A percentile compares a stretch with the other conserved stretches of the same genome.
Evolutionary conservation across 1,140 invertebrate species (phyloP).

Genomic region (Drosophila mojavensis): DNA sequence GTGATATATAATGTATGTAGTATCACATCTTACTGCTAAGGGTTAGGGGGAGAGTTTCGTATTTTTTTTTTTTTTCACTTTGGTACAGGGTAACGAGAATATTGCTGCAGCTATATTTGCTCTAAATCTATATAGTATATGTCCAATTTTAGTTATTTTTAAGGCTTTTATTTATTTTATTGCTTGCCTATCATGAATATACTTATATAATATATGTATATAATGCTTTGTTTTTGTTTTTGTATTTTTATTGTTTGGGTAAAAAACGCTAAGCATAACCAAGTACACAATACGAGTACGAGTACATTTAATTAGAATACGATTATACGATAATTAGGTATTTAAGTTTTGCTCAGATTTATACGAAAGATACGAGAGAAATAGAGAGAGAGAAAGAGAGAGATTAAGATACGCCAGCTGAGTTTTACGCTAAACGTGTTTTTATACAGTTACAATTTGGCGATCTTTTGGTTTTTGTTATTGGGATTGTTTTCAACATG

Average conservation of each 20-base stretch:
- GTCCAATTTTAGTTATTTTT: constrained; percentile 9
- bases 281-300: constrained; percentile 66
- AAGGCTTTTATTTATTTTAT: constrained; percentile 20
- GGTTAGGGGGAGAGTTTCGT: constrained; percentile 15
- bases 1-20: constrained; percentile 39
- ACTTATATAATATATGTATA: constrained; percentile 8
- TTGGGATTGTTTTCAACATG: constrained; percentile 41
- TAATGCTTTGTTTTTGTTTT: constrained; percentile 4
- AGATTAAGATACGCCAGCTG: no score
- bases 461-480: constrained; percentile 38
- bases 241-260: constrained; percentile 53
- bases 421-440: constrained; percentile 67
- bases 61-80: constrained; percentile 9
- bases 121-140: constrained; percentile 22
- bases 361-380: constrained; percentile 69
- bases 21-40: constrained; percentile 58
- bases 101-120: constrained; percentile 30
- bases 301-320: constrained; percentile 63
- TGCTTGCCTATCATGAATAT: constrained; percentile 34
- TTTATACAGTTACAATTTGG: constrained; percentile 50
- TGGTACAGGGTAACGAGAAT: constrained; percentile 22
- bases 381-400: constrained; percentile 37
- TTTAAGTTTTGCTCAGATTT: constrained; percentile 71
- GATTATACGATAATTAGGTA: constrained; percentile 47
- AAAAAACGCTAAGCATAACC: constrained; percentile 67